A percentile compares a stretch with the other conserved stretches of the same genome.
Conservation (phyloP, 2,113 vertebrate genomes). For the Otis tarda region DNA sequence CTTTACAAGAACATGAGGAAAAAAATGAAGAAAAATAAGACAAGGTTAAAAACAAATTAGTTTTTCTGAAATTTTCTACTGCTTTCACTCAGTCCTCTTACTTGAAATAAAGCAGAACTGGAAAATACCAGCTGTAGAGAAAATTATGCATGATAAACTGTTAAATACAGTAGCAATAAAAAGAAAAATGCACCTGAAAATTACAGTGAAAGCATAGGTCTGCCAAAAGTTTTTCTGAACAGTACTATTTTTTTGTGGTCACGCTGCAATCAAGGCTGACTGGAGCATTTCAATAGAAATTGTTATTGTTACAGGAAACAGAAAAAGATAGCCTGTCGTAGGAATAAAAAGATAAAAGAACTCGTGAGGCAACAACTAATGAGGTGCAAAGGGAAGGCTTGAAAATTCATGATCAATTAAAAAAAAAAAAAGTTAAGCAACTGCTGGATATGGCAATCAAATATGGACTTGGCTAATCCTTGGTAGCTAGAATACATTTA, state of each 20-base stretch:
- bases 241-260: not conserved
- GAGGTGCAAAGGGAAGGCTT: not conserved
- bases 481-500: not conserved
- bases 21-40: not conserved
- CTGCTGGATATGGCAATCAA: not conserved
- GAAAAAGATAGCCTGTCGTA: not conserved
- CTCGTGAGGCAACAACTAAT: not conserved
- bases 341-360: not conserved
- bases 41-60: not conserved
- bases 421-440: not conserved
- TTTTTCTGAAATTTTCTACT: slow-evolving; percentile 15
- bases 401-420: not conserved
- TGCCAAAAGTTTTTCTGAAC: not conserved
- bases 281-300: not conserved
- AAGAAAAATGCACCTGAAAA: slow-evolving; percentile 30
- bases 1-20: not conserved
- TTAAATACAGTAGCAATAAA: slow-evolving; percentile 31
- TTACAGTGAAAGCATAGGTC: not conserved
- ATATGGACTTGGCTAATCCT: not conserved
- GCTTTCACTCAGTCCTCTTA: not conserved
- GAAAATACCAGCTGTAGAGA: slow-evolving; percentile 22
- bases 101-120: slow-evolving; percentile 37
- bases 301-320: not conserved
- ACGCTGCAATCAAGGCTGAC: not conserved
- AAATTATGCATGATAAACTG: not conserved